These are phyloP conservation scores for Siphonodentalium dalli DNA, from an alignment of 2,888 invertebrate species.

Conservation along the genomic window DNA sequence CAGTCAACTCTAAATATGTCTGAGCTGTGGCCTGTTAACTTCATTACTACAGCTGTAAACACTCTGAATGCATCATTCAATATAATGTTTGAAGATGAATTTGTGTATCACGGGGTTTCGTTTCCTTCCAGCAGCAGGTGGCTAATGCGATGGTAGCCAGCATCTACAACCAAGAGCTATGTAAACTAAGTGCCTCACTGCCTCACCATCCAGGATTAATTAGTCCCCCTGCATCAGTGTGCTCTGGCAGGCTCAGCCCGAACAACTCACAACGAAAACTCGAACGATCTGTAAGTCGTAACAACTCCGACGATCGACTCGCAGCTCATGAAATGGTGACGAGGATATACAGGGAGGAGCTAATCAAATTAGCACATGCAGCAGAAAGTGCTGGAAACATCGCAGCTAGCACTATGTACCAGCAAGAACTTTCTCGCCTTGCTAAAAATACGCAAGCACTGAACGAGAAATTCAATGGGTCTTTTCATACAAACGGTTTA, in stretches of 20 bases:
- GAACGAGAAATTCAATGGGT: constrained; percentile 73
- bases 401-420: constrained; percentile 78
- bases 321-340: constrained; percentile 76
- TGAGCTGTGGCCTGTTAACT: no score
- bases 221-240: constrained; percentile 10
- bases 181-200: constrained; percentile 82
- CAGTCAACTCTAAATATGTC: no score
- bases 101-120: no score
- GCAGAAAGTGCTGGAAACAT: constrained; percentile 62
- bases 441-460: constrained; percentile 66
- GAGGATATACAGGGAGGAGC: constrained; percentile 70
- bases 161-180: constrained; percentile 73
- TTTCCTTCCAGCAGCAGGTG: constrained; percentile 48
- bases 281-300: no score
- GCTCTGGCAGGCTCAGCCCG: constrained; percentile 1
- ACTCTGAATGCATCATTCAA: no score
- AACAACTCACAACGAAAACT: constrained; percentile 63
- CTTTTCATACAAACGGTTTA: constrained; percentile 32
- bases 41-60: no score
- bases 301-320: constrained; percentile 31
- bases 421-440: constrained; percentile 89
- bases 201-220: constrained; percentile 14
- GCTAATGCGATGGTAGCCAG: constrained; percentile 58
- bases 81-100: no score
- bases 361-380: constrained; percentile 85